Evolutionary conservation across 2,888 invertebrate species (phyloP).

Genomic region (Sesia apiformis): DNA sequence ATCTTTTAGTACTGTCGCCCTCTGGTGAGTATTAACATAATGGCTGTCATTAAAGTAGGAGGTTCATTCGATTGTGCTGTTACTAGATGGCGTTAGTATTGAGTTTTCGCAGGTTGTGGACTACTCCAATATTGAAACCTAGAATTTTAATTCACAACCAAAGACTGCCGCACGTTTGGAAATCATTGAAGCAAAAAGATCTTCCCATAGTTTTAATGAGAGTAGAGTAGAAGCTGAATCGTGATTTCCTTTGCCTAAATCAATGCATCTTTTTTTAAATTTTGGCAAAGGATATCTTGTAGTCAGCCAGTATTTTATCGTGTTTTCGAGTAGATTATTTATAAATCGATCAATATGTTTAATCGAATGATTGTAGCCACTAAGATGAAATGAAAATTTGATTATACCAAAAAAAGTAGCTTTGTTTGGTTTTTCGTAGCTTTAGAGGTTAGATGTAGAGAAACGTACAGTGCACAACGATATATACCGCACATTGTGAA

Average conservation of each 20-base stretch:
- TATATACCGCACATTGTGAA: no score
- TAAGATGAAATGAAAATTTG: background rate
- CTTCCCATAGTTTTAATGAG: conserved; percentile 15
- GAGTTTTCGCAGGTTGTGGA: no score
- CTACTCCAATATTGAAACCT: no score
- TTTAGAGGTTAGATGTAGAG: conserved; percentile 11
- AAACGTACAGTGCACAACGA: background rate
- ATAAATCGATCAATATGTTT: background rate
- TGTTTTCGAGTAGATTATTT: background rate
- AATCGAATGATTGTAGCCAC: background rate
- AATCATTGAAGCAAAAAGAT: conserved; percentile 19
- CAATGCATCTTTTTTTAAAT: conserved; percentile 5
- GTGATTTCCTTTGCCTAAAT: conserved; percentile 2
- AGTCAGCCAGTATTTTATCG: background rate
- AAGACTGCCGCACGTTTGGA: conserved; percentile 29
- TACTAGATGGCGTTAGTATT: no score
- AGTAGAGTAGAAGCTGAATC: background rate
- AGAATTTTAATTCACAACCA: conserved; percentile 9
- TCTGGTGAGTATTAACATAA: no score
- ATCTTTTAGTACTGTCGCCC: no score
- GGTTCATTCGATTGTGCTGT: no score
- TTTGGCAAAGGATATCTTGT: background rate
- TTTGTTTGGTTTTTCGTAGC: conserved; percentile 20
- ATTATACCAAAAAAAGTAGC: conserved; percentile 20
- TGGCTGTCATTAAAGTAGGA: no score